Evolutionary conservation across 2,113 vertebrate genomes (phyloP), one percentile per base, ranked within the genome.

Genomic region (Malurus alboscapulatus): DNA sequence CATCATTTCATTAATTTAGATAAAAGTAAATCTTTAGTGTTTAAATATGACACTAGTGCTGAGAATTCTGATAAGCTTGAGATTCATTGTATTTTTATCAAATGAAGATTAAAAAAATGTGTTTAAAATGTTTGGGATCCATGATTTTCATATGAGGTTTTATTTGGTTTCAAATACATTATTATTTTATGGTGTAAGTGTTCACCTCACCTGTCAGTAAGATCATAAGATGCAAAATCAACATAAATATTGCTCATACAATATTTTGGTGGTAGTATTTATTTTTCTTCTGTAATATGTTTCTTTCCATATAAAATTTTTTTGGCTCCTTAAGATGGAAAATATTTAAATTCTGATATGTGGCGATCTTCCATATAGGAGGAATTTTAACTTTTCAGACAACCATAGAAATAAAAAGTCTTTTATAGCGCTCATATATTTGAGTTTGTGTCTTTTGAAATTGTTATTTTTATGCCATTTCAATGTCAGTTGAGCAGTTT

Each of bases 1-100:
- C 95, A 96, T 97, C 91, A 96, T 97, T 98, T 98, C 97, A 98
- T 98, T 98, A 98, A 98, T 98, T 98, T 98, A 97, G 98, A 98
- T 98, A 96, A 97, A 97, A 98, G 93, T 95, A 93, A 97, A 95
- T 95, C 92, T 96, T 95, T 84, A 93, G 86, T 92, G 79, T 94
- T 97, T 96, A 96, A 96, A 95, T 97, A 72, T 96, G 94, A 96
- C 94, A 96, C 65, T 91, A 76, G 63, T 94, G 81, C 94, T 94
- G 68, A 96, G 95, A 96, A 97, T 95, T 87, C 82, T 85, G 62
- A 90, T 96, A 93, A 95, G 63, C 87, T 93, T 25, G 44, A 95
- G 61, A 62, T 94, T 94, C 48, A 95, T 79, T 96, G 19, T 87
- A 14, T 83, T 78, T 88, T 94, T 86, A 88, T 94, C n/a, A 88